Evolutionary conservation across 2,888 invertebrate genomes (phyloP).

Genomic region (Cabera pusaria): DNA sequence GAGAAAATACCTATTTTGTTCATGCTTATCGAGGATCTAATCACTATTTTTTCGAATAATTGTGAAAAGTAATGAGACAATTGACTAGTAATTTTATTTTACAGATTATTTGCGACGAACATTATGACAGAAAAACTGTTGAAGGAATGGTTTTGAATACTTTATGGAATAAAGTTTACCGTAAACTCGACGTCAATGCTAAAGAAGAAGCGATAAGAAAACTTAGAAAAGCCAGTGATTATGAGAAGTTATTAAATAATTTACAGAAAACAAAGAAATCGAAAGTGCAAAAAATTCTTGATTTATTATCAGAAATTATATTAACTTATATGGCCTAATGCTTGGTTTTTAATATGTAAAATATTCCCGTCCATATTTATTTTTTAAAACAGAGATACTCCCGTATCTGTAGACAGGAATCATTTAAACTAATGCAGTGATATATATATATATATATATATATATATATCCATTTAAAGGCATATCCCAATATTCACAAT

Average conservation of each 20-base stretch:
- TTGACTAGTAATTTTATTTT: too few relatives aligned
- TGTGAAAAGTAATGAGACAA: too few relatives aligned
- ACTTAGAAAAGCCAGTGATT: slow-evolving; percentile 53
- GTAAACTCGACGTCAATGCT: slow-evolving; percentile 46
- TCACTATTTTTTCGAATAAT: too few relatives aligned
- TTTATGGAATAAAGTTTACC: slow-evolving; percentile 67
- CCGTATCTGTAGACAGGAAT: too few relatives aligned
- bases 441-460: too few relatives aligned
- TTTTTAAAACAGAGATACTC: too few relatives aligned
- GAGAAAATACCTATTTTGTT: too few relatives aligned
- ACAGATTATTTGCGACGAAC: slow-evolving; percentile 43
- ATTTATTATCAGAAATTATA: slow-evolving; percentile 60
- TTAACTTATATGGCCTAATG: slow-evolving; percentile 52
- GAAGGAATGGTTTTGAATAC: slow-evolving; percentile 67
- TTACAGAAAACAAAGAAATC: slow-evolving; percentile 55
- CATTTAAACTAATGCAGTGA: too few relatives aligned
- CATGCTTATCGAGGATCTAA: too few relatives aligned
- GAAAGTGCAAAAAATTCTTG: slow-evolving; percentile 53
- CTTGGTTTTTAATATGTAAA: too few relatives aligned
- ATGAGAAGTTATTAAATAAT: slow-evolving; percentile 53
- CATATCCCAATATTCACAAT: not conserved
- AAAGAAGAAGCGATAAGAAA: slow-evolving; percentile 61
- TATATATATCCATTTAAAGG: too few relatives aligned
- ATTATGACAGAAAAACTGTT: slow-evolving; percentile 54
- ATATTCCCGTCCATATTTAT: too few relatives aligned